These are phyloP conservation scores for Drusus annulatus DNA, from an alignment of 1,140 invertebrate genomes.

Conservation along the genomic window DNA sequence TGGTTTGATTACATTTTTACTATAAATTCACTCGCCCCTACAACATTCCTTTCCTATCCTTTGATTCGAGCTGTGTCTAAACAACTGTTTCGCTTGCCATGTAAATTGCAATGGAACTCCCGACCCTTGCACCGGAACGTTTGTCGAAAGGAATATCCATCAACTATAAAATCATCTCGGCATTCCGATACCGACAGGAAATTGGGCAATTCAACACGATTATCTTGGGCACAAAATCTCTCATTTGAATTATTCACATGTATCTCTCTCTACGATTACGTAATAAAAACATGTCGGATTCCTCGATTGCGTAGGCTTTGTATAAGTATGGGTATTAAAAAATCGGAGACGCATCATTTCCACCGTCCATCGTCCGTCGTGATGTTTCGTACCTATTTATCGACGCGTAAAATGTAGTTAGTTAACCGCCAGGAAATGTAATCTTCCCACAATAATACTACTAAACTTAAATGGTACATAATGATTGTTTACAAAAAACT, in stretches of 20 bases:
- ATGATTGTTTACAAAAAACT: constrained; percentile 38
- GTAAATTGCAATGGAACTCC: too few species aligned
- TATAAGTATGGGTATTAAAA: not conserved
- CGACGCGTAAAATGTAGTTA: constrained; percentile 4
- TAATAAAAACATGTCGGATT: constrained; percentile 6
- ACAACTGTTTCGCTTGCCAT: too few species aligned
- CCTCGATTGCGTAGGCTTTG: constrained; percentile 5
- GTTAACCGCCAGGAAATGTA: constrained; percentile 9
- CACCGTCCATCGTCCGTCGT: constrained; percentile 1
- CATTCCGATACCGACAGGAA: not conserved
- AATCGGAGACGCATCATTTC: not conserved
- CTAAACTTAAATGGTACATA: constrained; percentile 12
- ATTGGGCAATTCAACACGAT: not conserved
- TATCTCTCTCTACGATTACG: constrained; percentile 10
- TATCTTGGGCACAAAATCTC: constrained; percentile 4
- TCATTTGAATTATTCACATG: constrained; percentile 26
- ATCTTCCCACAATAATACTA: constrained; percentile 22
- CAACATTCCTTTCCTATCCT: too few species aligned
- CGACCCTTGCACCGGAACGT: too few species aligned
- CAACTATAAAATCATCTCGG: too few species aligned
- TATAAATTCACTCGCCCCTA: too few species aligned
- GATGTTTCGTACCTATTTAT: constrained; percentile 5
- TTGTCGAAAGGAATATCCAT: too few species aligned
- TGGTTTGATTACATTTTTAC: not conserved
- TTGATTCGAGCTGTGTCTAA: too few species aligned